These are phyloP conservation scores for Lasioglossum villosulum DNA, from an alignment of 2,888 invertebrate genomes.

Conservation along the genomic window DNA sequence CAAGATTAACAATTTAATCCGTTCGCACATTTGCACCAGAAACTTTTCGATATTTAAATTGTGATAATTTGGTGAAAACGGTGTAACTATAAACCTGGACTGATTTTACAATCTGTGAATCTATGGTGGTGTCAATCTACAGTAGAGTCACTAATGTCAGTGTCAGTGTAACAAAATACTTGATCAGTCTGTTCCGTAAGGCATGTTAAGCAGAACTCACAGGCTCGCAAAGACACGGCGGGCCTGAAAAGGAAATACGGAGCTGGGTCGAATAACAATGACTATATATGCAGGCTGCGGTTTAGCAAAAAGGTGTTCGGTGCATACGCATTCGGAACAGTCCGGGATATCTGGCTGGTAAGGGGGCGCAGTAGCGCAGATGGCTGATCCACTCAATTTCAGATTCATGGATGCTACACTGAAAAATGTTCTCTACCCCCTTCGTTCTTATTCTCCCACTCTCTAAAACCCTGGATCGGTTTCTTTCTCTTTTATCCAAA, in stretches of 20 bases:
- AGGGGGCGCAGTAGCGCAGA: slow-evolving; percentile 70
- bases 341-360: slow-evolving; percentile 55
- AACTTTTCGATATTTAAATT: neutral
- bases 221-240: neutral
- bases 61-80: neutral
- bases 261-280: slow-evolving; percentile 16
- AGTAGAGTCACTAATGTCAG: neutral
- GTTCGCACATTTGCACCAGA: neutral
- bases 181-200: neutral
- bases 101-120: too few species aligned
- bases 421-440: slow-evolving; percentile 72
- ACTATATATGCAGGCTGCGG: slow-evolving; percentile 23
- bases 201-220: neutral
- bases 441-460: slow-evolving; percentile 38
- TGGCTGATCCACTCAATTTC: slow-evolving; percentile 77
- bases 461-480: slow-evolving; percentile 19
- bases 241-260: neutral
- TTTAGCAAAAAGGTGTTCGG: slow-evolving; percentile 30
- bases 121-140: too few species aligned
- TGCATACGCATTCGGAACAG: slow-evolving; percentile 42
- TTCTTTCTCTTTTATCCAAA: slow-evolving; percentile 33
- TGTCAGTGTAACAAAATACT: neutral
- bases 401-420: slow-evolving; percentile 77
- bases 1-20: neutral
- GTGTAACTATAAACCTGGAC: too few species aligned